These are phyloP conservation scores for Cololabis saira DNA, from an alignment of 2,113 vertebrate genomes.

Conservation along the genomic window DNA sequence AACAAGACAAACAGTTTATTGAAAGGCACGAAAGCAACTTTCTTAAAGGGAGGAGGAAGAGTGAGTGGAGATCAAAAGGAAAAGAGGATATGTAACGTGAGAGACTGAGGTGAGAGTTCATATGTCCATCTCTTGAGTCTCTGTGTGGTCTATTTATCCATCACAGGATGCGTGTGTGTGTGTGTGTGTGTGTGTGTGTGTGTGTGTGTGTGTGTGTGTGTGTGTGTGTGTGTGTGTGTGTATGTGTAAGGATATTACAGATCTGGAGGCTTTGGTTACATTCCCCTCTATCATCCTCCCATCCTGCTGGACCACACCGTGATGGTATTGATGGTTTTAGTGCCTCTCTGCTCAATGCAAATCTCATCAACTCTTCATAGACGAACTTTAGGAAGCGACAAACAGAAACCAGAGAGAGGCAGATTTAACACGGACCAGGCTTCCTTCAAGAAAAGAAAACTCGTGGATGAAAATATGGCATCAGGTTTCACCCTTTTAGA, in stretches of 20 bases:
- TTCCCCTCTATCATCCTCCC: conserved; percentile 79
- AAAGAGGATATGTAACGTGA: conserved; percentile 64
- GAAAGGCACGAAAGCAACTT: conserved; percentile 31
- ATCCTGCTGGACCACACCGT: conserved; percentile 54
- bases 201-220: conserved; percentile 33
- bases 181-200: conserved; percentile 4
- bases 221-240: not conserved
- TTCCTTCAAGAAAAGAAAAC: conserved; percentile 92
- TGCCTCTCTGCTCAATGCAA: conserved; percentile 90
- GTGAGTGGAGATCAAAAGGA: conserved; percentile 7
- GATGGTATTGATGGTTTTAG: conserved; percentile 85
- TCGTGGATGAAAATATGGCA: conserved; percentile 95
- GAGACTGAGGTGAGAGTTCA: conserved; percentile 79
- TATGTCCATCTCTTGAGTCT: conserved; percentile 77
- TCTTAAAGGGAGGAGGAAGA: not conserved
- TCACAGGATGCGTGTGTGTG: not conserved
- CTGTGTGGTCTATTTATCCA: conserved; percentile 61
- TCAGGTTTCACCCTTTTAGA: conserved; percentile 95
- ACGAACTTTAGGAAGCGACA: conserved; percentile 81
- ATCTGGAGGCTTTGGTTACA: conserved; percentile 86
- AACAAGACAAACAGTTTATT: conserved; percentile 28
- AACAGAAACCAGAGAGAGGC: conserved; percentile 72
- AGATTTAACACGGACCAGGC: conserved; percentile 86
- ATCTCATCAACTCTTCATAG: conserved; percentile 93
- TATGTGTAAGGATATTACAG: conserved; percentile 81